phyloP scores from a whole-genome alignment of 2,113 vertebrate species.

The Felis chaus region DNA sequence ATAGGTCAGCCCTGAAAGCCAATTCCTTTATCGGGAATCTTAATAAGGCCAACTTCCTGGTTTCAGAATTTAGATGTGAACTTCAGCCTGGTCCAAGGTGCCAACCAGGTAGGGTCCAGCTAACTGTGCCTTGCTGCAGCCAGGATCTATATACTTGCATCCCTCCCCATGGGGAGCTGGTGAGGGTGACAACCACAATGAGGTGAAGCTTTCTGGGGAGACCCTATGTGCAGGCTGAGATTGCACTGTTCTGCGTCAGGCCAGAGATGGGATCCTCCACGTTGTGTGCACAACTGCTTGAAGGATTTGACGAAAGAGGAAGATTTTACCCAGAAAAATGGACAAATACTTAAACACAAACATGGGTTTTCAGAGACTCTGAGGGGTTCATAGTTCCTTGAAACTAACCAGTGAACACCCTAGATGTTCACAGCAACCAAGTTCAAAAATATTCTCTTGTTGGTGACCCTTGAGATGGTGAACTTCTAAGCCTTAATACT shows the following conservation, averaged over 20 bases:
- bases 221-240: not conserved
- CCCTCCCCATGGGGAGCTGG: not conserved
- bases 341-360: not conserved
- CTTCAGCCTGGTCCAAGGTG: not conserved
- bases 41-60: not conserved
- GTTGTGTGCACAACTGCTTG: not conserved
- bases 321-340: not conserved
- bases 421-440: not conserved
- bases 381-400: not conserved
- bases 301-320: not conserved
- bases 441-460: not conserved
- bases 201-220: not conserved
- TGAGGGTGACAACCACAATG: not conserved
- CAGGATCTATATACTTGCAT: not conserved
- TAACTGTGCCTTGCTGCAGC: not conserved
- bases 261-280: not conserved
- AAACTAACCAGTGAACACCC: not conserved
- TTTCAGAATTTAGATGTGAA: slow-evolving; percentile 18
- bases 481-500: not conserved
- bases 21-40: slow-evolving; percentile 37
- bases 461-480: not conserved
- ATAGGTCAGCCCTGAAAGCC: not conserved
- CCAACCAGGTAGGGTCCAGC: not conserved
- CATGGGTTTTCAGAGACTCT: not conserved
- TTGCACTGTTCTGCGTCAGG: not conserved